Evolutionary conservation across 2,797 vertebrate genomes (phyloP).

Genomic region (Cryptoblepharus egeriae): DNA sequence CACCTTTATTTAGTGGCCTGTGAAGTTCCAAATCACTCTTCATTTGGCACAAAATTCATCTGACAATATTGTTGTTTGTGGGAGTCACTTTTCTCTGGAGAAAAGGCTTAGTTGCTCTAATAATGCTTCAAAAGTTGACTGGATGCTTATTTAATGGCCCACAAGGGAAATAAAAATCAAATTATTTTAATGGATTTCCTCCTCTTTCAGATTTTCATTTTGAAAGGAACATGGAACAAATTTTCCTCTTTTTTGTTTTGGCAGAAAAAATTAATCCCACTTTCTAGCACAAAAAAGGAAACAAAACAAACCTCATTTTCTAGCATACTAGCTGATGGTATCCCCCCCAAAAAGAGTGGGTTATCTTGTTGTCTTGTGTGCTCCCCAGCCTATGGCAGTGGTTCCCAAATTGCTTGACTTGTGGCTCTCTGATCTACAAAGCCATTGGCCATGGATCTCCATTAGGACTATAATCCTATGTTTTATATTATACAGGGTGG

Average conservation of each 20-base stretch:
- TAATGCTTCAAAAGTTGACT: not conserved
- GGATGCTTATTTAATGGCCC: conserved; percentile 27
- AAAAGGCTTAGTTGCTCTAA: not conserved
- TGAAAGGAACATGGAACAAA: not conserved
- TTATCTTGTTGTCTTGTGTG: no score
- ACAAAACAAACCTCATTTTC: not conserved
- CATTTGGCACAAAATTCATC: conserved; percentile 8
- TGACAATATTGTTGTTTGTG: not conserved
- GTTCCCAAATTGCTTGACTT: no score
- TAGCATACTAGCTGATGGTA: not conserved
- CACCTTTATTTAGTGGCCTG: not conserved
- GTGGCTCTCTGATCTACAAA: no score
- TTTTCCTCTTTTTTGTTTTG: not conserved
- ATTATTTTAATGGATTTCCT: conserved; percentile 35
- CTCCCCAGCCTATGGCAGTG: no score
- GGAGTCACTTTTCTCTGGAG: not conserved
- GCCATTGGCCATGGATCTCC: no score
- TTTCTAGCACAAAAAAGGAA: no score
- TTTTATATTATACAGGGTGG: no score
- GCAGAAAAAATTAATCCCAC: not conserved
- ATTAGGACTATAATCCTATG: no score
- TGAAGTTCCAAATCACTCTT: not conserved
- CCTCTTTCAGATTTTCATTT: conserved; percentile 48
- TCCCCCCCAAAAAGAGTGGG: not conserved
- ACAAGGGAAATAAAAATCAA: conserved; percentile 38